phyloP scores from a whole-genome alignment of 1,140 invertebrate species.

The Calliphora vicina region DNA sequence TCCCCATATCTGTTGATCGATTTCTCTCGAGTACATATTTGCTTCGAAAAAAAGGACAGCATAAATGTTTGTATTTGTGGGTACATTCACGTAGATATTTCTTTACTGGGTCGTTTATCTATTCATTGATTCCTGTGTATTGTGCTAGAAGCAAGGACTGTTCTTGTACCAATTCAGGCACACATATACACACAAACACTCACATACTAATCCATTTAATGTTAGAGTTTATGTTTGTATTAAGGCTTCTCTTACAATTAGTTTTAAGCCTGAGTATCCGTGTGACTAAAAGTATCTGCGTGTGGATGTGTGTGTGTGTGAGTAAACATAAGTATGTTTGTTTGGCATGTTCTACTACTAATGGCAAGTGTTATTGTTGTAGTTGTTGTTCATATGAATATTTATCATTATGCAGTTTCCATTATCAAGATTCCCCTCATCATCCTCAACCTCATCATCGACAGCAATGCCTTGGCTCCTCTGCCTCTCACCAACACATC shows the following conservation, averaged over 20 bases:
- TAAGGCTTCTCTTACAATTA: neutral
- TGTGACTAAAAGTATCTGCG: neutral
- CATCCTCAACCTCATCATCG: neutral
- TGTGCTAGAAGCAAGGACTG: neutral
- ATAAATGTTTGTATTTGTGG: neutral
- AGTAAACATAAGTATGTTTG: neutral
- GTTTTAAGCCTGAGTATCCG: neutral
- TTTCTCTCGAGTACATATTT: neutral
- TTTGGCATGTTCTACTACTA: neutral
- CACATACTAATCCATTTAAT: neutral
- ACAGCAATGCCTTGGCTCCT: neutral
- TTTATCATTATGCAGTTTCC: slow-evolving; percentile 13
- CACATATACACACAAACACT: neutral
- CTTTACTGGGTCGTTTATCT: neutral
- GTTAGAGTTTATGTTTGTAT: neutral
- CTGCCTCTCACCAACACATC: neutral
- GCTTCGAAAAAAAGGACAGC: neutral
- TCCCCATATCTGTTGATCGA: neutral
- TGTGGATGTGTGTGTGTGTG: neutral
- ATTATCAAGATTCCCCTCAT: neutral
- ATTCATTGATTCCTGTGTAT: neutral
- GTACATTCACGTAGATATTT: neutral
- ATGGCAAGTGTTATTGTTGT: neutral
- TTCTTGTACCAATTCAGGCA: neutral
- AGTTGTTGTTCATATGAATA: neutral